These are phyloP conservation scores for Eulimnadia texana DNA, from an alignment of 1,140 invertebrate genomes.

Conservation along the genomic window DNA sequence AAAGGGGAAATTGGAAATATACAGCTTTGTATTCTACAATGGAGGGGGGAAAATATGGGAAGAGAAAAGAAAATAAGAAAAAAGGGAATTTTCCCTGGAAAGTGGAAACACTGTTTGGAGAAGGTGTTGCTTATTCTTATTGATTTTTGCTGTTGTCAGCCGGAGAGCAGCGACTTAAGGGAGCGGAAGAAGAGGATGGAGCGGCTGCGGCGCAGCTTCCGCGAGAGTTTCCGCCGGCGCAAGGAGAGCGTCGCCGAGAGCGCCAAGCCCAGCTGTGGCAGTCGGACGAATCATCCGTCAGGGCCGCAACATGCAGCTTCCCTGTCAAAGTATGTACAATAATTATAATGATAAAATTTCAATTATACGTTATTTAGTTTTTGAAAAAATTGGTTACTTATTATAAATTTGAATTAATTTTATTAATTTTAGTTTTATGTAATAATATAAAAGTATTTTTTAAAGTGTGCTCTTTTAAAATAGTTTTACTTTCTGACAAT, in stretches of 20 bases:
- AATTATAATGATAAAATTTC: too few species aligned
- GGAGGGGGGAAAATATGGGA: too few species aligned
- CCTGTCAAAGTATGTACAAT: conserved; percentile 74
- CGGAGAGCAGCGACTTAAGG: conserved; percentile 8
- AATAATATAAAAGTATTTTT: background rate
- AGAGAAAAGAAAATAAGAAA: too few species aligned
- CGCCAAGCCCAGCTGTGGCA: conserved; percentile 85
- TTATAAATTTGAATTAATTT: conserved; percentile 2
- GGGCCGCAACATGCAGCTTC: conserved; percentile 90
- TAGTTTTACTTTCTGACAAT: background rate
- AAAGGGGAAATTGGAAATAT: too few species aligned
- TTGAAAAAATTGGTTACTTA: conserved; percentile 3
- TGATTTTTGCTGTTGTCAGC: background rate
- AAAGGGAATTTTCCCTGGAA: too few species aligned
- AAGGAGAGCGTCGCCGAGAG: conserved; percentile 64
- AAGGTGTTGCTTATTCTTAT: too few species aligned
- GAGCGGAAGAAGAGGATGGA: conserved; percentile 56
- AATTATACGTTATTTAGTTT: too few species aligned
- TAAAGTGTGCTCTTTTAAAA: background rate
- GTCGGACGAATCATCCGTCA: conserved; percentile 88
- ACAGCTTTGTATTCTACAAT: too few species aligned
- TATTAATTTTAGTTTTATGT: conserved; percentile 13
- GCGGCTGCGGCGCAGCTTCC: conserved; percentile 72
- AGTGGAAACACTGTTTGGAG: too few species aligned
- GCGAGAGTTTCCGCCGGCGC: conserved; percentile 76